Base-by-base conservation (phyloP, 2,797 vertebrate species). In the Peromyscus attwateri region DNA sequence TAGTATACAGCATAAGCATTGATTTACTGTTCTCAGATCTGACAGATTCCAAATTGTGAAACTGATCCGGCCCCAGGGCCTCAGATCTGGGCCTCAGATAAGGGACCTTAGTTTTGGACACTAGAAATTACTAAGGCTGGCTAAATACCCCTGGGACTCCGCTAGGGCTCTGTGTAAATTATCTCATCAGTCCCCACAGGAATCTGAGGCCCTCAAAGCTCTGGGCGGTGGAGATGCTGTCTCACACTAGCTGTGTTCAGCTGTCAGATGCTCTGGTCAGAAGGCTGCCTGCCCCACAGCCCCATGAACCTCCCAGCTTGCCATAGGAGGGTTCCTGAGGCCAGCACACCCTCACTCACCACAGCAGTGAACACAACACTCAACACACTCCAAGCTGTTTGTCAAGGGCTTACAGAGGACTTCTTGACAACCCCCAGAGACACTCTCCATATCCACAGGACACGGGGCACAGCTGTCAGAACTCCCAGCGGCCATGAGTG, bases 1-100 rank as follows among this genome's bases (percentile, higher is more conserved):
- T 73, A 84, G 89, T 10, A 92, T 93, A 89, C 96, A 85, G 9
- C 14, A 14, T 92, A 93, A 97, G 79, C 95, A 82, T 46, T 49
- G 73, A 76, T 71, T 94, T 77, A 25, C 37, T 4, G 0, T 81
- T 76, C 81, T 71, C 11, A 89, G 87, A 21, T 66, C 81, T 70
- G n/a, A 66, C 64, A 43, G 84, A 76, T 57, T 77, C 70, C 87
- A 64, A 73, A 85, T 90, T 87, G 81, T 91, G 91, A 95, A 97
- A 96, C 13, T 77, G 89, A 92, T 85, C 93, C 0, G 52, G 85
- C 89, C 89, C 89, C n/a, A n/a, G 82, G 76, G 85, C 55, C 89
- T 92, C 68, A 27, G 84, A 93, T 52, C n/a, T 79, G 52, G 13
- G 40, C 14, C 46, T n/a, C 19, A 80, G 29, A 66, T 16, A 27